These are phyloP conservation scores for Dendrocopos noguchii DNA, from an alignment of 2,113 vertebrate genomes.

Conservation along the genomic window DNA sequence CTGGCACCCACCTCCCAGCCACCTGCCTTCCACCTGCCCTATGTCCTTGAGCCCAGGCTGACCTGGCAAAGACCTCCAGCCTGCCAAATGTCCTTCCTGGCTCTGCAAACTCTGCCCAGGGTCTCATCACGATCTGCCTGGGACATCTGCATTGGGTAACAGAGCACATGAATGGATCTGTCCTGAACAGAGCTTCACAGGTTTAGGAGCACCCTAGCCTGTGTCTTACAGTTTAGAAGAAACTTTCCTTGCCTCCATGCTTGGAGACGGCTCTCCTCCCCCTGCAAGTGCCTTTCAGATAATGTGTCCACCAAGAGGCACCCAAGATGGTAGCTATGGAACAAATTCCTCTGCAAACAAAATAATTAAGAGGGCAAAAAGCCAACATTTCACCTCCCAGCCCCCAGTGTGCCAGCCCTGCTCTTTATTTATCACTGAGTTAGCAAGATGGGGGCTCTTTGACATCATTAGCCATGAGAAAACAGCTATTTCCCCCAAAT, in stretches of 20 bases:
- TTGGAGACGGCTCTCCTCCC: background rate
- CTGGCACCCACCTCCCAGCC: background rate
- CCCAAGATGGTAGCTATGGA: background rate
- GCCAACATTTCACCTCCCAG: background rate
- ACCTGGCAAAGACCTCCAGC: background rate
- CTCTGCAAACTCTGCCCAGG: background rate
- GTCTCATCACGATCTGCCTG: background rate
- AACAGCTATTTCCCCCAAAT: background rate
- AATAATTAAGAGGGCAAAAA: background rate
- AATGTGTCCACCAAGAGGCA: background rate
- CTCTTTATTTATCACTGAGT: background rate
- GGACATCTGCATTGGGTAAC: background rate
- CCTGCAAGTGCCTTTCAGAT: background rate
- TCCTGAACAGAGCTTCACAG: background rate
- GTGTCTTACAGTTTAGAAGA: background rate
- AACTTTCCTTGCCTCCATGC: background rate
- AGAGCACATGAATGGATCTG: background rate
- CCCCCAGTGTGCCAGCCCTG: background rate
- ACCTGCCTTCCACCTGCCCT: background rate
- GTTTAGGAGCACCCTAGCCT: background rate
- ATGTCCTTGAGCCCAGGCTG: background rate
- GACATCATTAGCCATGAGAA: constrained; percentile 46
- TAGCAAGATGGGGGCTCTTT: constrained; percentile 13
- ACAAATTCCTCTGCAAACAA: constrained; percentile 27
- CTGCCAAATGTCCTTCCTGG: background rate